These are phyloP conservation scores for Anastrepha obliqua DNA, from an alignment of 1,140 invertebrate species.

Conservation along the genomic window DNA sequence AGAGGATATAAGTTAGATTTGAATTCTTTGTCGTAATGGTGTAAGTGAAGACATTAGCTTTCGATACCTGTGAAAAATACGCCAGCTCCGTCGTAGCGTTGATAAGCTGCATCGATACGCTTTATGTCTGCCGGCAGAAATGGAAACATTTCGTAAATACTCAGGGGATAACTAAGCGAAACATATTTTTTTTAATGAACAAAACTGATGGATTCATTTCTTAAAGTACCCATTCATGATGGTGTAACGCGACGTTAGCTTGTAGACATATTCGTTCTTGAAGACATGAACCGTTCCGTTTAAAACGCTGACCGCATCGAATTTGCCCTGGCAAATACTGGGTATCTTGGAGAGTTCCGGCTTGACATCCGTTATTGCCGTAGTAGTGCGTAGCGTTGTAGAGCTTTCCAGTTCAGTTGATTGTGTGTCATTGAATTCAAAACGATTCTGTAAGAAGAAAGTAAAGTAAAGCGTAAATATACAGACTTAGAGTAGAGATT, in stretches of 20 bases:
- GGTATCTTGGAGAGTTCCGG: constrained; percentile 64
- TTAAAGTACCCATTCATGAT: constrained; percentile 74
- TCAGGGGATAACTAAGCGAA: constrained; percentile 76
- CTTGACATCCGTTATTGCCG: not conserved
- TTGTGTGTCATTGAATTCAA: not conserved
- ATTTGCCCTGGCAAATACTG: constrained; percentile 80
- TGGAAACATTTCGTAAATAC: constrained; percentile 78
- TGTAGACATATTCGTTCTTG: constrained; percentile 82
- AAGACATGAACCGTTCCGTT: constrained; percentile 84
- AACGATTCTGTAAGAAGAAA: not conserved
- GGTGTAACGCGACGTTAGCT: constrained; percentile 75
- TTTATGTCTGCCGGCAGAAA: constrained; percentile 78
- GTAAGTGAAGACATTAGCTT: not conserved
- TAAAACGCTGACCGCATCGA: constrained; percentile 82
- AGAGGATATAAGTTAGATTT: constrained; percentile 18
- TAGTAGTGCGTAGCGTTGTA: not conserved
- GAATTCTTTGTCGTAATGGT: not conserved
- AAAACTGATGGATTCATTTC: not conserved
- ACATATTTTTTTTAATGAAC: not conserved
- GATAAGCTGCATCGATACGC: constrained; percentile 85
- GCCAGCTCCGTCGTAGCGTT: constrained; percentile 83
- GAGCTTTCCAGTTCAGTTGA: not conserved
- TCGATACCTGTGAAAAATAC: constrained; percentile 82
- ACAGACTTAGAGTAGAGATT: no score
- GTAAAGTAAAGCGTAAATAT: not conserved